Base-by-base conservation (phyloP, 2,888 invertebrate genomes). In the Synanthedon myopaeformis region DNA sequence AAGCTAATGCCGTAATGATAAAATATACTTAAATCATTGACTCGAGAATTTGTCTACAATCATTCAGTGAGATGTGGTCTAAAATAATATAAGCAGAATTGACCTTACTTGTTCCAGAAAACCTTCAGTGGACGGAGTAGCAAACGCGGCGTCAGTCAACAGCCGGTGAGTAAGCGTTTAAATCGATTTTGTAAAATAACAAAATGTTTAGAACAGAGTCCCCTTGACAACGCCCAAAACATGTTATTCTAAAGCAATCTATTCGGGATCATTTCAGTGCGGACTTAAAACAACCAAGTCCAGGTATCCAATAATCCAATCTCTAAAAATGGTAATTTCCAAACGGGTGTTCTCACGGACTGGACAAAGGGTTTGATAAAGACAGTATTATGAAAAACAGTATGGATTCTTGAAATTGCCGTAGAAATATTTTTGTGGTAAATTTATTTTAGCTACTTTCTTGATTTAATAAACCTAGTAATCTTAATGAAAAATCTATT, bases 121-220 rank as follows among this genome's bases (percentile, higher is more conserved):
- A 89, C 94, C 95, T 66, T 91, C 94, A 60, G 93, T 94, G 84
- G 95, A 95, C 83, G 94, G 94, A 75, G 93, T 94, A 70, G 93
- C 92, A 62, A 94, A 93, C 74, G 92, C 94, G 55, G 92, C 94
- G 59, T 94, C 95, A 64, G 94, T 94, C 71, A 95, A 95, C 86
- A 93, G 94, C 75, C 94, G 95, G 95, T 95, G 89, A 94, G 95
- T 93, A 53, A 49, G 10, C 13, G 14, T 12, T 50, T 13, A 60
- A 57, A 54, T 54, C 59, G 56, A 58, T 53, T 58, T 52, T 17
- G 56, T 50, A n/a, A 56, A 49, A 19, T 49, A 51, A 51, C 49
- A 42, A 54, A 45, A 48, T 11, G 12, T 52, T 35, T 51, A 54
- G n/a, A 49, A 35, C 35, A 45, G 41, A 19, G 8, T 48, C 53